Evolutionary conservation across 2,888 invertebrate species (phyloP), one percentile per base, ranked within the genome.

Genomic region (Callimorpha dominula): DNA sequence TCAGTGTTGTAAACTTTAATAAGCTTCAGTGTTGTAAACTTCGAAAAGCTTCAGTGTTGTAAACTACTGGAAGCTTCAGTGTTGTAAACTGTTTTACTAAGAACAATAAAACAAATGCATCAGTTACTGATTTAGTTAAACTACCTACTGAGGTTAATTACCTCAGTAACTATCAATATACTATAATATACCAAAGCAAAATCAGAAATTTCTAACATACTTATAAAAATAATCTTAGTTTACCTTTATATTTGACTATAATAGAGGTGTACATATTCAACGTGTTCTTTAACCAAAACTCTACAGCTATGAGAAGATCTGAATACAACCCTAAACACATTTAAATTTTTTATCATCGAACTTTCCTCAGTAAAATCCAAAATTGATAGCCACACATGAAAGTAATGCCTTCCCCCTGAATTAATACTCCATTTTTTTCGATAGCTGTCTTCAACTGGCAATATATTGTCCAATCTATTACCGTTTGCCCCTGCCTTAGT

Each of bases 371-470:
- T 20, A 68, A 60, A 68, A 4, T 57, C 43, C 20, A 31, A 67
- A 54, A 40, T 68, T 57, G 43, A 68, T 68, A 20, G 42, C 20
- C 20, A 20, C 57, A 57, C 42, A 57, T 46, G 60, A 20, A 43
- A 49, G 20, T 14, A 46, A n/a, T 46, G 20, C 15, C 68, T 42
- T 60, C 31, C 14, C 43, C 57, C 68, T 46, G 50, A 66, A 66
- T 66, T 52, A 17, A 17, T 66, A 52, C 52, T 17, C 52, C 52
- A 66, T 42, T 52, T 52, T 63, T 50, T 31, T 17, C 40, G 40
- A 66, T 50, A 67, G 68, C 31, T 46, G 57, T 68, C 68, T 42
- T 42, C 54, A 68, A 42, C 54, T 66, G 40, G 52, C 64, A 62
- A 64, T 70, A 62, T 64, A 50, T 50, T 60, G 12, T 20, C 49